Base-by-base conservation (phyloP, 2,888 invertebrate species). In the Acanthosepion esculentum region DNA sequence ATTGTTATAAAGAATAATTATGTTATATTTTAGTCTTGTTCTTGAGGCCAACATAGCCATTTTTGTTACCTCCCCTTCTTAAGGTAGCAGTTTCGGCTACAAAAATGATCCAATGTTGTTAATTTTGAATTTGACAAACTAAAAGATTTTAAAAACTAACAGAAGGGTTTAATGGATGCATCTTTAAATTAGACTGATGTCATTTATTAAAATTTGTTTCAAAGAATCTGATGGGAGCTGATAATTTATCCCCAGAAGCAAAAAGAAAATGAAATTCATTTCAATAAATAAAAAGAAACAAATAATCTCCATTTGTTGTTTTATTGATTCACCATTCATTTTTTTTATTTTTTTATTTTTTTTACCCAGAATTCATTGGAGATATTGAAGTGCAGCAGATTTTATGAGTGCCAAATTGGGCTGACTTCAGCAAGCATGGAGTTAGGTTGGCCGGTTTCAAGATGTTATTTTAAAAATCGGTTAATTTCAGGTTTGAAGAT, bases 201-300 rank as follows among this genome's bases (percentile, higher is more conserved):
- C 29, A 78, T 78, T 78, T 59, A 59, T 59, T 23, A 59, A 59
- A 59, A 78, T 78, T 78, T n/a, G n/a, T 78, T 78, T 78, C 78
- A n/a, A 78, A 78, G n/a, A 78, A 78, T 59, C 23, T 59, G 59
- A 59, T 59, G 59, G 59, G 59, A 23, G 59, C 23, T 59, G n/a
- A 78, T 8, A 78, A 29, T 78, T 78, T 78, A 8, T 78, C 10
- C 29, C 29, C 29, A 78, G 78, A 78, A 78, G 33, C 78, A n/a
- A 78, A 78, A 78, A 78, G n/a, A 15, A n/a, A 33, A n/a, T 15
- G 15, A 78, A 78, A 78, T 78, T 78, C n/a, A n/a, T n/a, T 33
- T n/a, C n/a, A 78, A 78, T 78, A 78, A n/a, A 78, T 78, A 78
- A 78, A 78, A 78, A 29, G n/a, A 78, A 78, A 78, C n/a, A n/a